Evolutionary conservation across 2,888 invertebrate genomes (phyloP), one percentile per base, ranked within the genome.

Genomic region (Agonum fuliginosum): DNA sequence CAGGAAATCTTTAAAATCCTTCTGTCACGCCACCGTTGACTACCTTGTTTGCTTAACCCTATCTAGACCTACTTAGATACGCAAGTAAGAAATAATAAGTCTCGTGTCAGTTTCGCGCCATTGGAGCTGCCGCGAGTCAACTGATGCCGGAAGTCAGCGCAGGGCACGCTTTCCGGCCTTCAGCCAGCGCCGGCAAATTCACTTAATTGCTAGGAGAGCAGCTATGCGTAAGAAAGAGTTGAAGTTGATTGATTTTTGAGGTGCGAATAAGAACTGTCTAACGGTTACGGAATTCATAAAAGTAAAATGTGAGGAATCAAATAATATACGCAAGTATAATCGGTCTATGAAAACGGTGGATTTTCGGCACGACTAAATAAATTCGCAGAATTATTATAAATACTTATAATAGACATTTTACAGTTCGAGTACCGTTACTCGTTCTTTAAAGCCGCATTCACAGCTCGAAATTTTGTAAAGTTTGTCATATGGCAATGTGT

Each of bases 131-230:
- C 12, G 14, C 46, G 8, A 17, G 46, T 17, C 2, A 4, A 4
- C 14, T 46, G 58, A 27, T 62, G 58, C 58, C 58, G 58, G 58
- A 62, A 62, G 58, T 62, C 30, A 17, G 17, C n/a, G 27, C 58
- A 27, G 58, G 30, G 27, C 58, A 62, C 17, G 46, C 30, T 62
- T 62, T 62, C 58, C 58, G 58, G 58, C 30, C 30, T 30, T 62
- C 58, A 62, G 14, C 27, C 58, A 6, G 27, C 27, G 27, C 58
- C 14, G 30, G 3, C 58, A 62, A 62, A 62, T 62, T 62, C 30
- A 12, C 8, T 4, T 62, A 62, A 62, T 62, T 62, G 58, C 58
- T 8, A 17, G 2, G 14, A 46, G 46, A 46, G 12, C n/a, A 12
- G 37, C 8, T 10, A 10, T n/a, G 12, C 34, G 1, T 2, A 34